A percentile compares a stretch with the other conserved stretches of the same genome.
phyloP scores from a whole-genome alignment of 2,888 invertebrate genomes.

The Coenonympha glycerion region DNA sequence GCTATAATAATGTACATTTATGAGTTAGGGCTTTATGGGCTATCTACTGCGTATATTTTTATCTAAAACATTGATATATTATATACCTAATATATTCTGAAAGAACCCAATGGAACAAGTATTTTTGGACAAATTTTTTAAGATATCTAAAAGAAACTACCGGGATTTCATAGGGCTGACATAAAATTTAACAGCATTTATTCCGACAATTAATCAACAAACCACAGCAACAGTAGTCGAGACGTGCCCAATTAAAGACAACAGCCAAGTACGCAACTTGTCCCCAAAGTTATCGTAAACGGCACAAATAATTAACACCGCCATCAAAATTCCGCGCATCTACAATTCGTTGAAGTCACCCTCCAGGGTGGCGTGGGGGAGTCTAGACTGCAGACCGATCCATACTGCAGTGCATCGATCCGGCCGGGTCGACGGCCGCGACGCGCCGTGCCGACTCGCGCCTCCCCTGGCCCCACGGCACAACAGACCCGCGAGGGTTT shows the following conservation, averaged over 20 bases:
- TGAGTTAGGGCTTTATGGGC: no score
- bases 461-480: conserved; percentile 38
- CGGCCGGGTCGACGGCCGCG: conserved; percentile 45
- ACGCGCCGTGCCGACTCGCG: conserved; percentile 37
- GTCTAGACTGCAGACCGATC: conserved; percentile 74
- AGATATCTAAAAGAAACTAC: no score
- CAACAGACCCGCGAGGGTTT: conserved; percentile 49
- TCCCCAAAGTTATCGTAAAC: conserved; percentile 22
- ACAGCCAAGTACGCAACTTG: neutral
- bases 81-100: no score
- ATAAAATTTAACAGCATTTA: no score
- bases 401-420: conserved; percentile 70
- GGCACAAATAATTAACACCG: conserved; percentile 51
- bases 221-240: neutral
- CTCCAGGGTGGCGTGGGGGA: conserved; percentile 30
- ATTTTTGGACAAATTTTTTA: no score
- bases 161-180: no score
- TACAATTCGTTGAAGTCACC: conserved; percentile 39
- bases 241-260: conserved; percentile 4
- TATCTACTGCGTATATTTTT: no score
- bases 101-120: no score
- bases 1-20: no score
- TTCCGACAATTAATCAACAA: neutral
- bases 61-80: no score
- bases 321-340: conserved; percentile 52